Conservation (phyloP, 2,888 invertebrate species). For the Yponomeuta evonymella region DNA sequence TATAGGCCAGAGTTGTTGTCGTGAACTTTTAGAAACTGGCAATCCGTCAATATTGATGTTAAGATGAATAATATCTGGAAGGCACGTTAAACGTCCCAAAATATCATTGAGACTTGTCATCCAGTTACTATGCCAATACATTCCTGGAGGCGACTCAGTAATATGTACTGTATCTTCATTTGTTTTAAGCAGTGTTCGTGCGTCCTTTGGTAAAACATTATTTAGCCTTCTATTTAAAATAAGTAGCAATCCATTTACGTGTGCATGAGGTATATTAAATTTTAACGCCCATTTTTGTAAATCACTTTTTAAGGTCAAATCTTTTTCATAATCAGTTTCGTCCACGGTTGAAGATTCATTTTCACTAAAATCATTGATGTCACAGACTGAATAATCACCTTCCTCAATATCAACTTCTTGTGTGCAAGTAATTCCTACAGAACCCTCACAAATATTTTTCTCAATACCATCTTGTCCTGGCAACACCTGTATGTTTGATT, state of each 20-base stretch:
- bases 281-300: conserved; percentile 2
- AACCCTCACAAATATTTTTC: too few relatives aligned
- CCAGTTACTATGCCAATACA: conserved; percentile 20
- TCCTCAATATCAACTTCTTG: too few relatives aligned
- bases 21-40: conserved; percentile 2
- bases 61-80: not conserved
- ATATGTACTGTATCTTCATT: not conserved
- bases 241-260: not conserved
- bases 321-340: too few relatives aligned
- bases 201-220: conserved; percentile 4
- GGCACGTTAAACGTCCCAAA: not conserved
- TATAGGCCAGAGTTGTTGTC: conserved; percentile 10
- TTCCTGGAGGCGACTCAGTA: conserved; percentile 11
- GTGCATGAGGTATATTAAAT: conserved; percentile 6
- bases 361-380: too few relatives aligned
- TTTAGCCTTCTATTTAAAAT: conserved; percentile 9
- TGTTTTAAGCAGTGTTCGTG: conserved; percentile 12
- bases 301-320: too few relatives aligned
- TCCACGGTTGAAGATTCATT: too few relatives aligned
- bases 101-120: not conserved
- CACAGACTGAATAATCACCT: too few relatives aligned
- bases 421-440: too few relatives aligned
- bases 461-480: too few relatives aligned
- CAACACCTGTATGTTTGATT: too few relatives aligned
- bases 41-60: conserved; percentile 8